These are phyloP conservation scores for Diarsia dahlii DNA, from an alignment of 2,888 invertebrate species.

Conservation along the genomic window DNA sequence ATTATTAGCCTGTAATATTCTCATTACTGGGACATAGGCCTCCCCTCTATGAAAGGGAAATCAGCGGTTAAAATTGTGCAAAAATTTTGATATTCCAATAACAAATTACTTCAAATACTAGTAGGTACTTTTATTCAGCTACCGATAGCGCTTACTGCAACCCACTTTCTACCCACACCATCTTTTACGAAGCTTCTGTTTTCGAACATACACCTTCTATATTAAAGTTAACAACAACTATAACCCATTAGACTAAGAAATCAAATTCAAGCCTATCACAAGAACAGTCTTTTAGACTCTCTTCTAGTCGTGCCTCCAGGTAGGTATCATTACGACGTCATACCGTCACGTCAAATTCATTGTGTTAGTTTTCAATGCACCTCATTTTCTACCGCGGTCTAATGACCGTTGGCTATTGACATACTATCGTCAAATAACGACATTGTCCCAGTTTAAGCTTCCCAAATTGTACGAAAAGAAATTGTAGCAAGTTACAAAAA, in stretches of 20 bases:
- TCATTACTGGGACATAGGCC: no score
- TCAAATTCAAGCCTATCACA: conserved; percentile 30
- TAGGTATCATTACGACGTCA: conserved; percentile 33
- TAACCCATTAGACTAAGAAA: neutral
- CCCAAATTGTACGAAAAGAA: conserved; percentile 49
- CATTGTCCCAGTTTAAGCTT: conserved; percentile 50
- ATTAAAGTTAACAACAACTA: neutral
- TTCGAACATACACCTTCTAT: neutral
- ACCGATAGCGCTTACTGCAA: neutral
- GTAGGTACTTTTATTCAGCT: neutral
- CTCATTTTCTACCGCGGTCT: conserved; percentile 52
- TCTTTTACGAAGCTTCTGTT: neutral
- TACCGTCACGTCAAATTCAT: conserved; percentile 31
- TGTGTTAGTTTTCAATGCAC: conserved; percentile 55
- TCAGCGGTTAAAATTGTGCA: neutral
- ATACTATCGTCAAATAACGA: conserved; percentile 51
- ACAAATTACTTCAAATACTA: neutral
- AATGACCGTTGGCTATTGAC: conserved; percentile 59
- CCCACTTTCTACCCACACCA: neutral
- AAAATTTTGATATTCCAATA: neutral
- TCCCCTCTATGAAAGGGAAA: no score
- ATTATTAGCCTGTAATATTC: no score
- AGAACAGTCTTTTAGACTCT: conserved; percentile 4
- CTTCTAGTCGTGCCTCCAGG: conserved; percentile 9
- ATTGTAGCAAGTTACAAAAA: conserved; percentile 30